Evolutionary conservation across 2,113 vertebrate genomes (phyloP).

Genomic region (Ancistrus triradiatus): DNA sequence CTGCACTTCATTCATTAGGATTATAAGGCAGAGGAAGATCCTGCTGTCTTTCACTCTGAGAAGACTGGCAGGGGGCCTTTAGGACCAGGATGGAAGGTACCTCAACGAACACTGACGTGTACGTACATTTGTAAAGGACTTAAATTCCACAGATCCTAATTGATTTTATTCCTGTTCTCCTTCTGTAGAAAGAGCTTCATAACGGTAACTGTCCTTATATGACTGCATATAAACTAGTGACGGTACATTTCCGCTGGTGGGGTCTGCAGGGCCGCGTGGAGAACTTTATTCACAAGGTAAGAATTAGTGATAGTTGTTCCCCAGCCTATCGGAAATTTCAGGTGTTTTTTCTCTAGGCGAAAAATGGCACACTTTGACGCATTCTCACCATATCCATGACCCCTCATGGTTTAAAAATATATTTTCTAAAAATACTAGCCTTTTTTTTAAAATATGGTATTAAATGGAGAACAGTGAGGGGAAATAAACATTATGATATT

Average conservation of each 20-base stretch:
- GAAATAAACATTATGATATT: too few relatives aligned
- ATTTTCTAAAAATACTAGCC: not conserved
- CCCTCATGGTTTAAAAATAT: too few relatives aligned
- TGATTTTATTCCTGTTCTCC: not conserved
- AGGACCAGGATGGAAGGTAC: constrained; percentile 64
- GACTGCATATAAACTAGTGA: constrained; percentile 67
- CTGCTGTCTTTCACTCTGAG: constrained; percentile 58
- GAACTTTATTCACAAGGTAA: constrained; percentile 67
- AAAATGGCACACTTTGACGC: too few relatives aligned
- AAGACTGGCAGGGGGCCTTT: constrained; percentile 64
- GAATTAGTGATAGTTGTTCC: not conserved
- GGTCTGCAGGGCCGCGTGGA: constrained; percentile 64
- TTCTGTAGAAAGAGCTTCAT: constrained; percentile 54
- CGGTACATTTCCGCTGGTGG: constrained; percentile 68
- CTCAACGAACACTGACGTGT: not conserved
- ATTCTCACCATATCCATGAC: too few relatives aligned
- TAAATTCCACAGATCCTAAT: not conserved
- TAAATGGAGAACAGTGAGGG: too few relatives aligned
- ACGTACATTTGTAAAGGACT: not conserved
- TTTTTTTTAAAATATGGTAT: too few relatives aligned
- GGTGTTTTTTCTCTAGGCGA: too few relatives aligned
- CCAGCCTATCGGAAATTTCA: too few relatives aligned
- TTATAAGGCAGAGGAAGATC: constrained; percentile 65
- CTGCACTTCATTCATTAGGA: too few relatives aligned
- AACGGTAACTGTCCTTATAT: constrained; percentile 62